Conservation (phyloP, 2,888 invertebrate species). For the Zeuzera pyrina region DNA sequence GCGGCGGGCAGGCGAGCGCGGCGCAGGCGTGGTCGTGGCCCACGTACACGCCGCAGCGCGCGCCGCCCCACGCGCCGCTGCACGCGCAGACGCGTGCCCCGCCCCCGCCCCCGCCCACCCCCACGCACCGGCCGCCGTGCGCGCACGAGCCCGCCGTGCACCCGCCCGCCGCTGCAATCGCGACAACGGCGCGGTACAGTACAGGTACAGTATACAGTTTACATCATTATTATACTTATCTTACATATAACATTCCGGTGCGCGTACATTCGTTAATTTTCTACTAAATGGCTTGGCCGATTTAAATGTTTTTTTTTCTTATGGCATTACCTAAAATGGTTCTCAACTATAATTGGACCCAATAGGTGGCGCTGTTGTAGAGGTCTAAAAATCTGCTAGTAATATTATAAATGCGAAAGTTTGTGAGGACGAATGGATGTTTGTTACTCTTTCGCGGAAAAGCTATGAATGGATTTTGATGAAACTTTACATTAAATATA, state of each 20-base stretch:
- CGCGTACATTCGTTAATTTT: too few relatives aligned
- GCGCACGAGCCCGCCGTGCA: conserved; percentile 19
- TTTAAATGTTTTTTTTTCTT: too few relatives aligned
- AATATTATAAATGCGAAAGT: too few relatives aligned
- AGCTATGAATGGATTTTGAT: too few relatives aligned
- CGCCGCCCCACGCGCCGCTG: conserved; percentile 83
- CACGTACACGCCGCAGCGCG: conserved; percentile 78
- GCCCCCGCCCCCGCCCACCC: conserved; percentile 65
- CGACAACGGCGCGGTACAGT: conserved; percentile 25
- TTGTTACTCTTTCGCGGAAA: too few relatives aligned
- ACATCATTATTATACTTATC: neutral
- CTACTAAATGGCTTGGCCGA: too few relatives aligned
- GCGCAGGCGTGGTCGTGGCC: conserved; percentile 76
- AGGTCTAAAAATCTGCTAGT: too few relatives aligned
- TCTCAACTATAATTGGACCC: too few relatives aligned
- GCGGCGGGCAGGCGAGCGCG: conserved; percentile 61
- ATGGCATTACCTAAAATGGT: too few relatives aligned
- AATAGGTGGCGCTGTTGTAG: too few relatives aligned
- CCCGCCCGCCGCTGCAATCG: conserved; percentile 25
- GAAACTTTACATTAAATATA: too few relatives aligned
- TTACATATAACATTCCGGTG: neutral
- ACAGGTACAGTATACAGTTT: conserved; percentile 2
- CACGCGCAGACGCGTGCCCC: conserved; percentile 77
- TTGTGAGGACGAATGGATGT: too few relatives aligned
- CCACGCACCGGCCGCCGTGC: conserved; percentile 52